These are phyloP conservation scores for Pristiophorus japonicus DNA, from an alignment of 2,113 vertebrate species.

Conservation along the genomic window DNA sequence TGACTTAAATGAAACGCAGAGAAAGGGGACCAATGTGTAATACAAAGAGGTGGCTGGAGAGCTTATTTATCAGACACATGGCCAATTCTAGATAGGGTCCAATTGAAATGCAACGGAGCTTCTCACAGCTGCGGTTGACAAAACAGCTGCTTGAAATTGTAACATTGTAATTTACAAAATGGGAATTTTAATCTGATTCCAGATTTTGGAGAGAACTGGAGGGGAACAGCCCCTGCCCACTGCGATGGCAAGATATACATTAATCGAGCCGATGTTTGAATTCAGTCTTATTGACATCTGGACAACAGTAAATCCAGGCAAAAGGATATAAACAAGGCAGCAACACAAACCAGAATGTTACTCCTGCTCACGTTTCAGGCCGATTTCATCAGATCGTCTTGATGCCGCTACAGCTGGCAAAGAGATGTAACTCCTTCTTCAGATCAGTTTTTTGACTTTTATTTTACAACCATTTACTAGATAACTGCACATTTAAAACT, in stretches of 20 bases:
- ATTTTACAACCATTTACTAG: not conserved
- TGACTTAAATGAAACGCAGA: not conserved
- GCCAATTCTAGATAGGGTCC: not conserved
- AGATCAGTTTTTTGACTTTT: not conserved
- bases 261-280: not conserved
- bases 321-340: conserved; percentile 8
- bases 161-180: not conserved
- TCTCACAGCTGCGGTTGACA: not conserved
- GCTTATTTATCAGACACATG: not conserved
- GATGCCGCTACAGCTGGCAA: not conserved
- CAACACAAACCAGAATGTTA: not conserved
- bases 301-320: conserved; percentile 24
- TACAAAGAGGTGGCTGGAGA: not conserved
- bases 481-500: not conserved
- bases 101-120: not conserved
- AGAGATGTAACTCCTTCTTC: not conserved
- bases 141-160: not conserved
- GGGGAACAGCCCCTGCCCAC: not conserved
- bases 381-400: not conserved
- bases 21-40: not conserved
- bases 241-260: not conserved
- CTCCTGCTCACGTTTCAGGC: not conserved
- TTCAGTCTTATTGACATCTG: conserved; percentile 30
- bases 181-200: not conserved
- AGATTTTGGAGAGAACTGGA: not conserved